Conservation (phyloP, 2,113 vertebrate species). For the Hepsetus odoe region DNA sequence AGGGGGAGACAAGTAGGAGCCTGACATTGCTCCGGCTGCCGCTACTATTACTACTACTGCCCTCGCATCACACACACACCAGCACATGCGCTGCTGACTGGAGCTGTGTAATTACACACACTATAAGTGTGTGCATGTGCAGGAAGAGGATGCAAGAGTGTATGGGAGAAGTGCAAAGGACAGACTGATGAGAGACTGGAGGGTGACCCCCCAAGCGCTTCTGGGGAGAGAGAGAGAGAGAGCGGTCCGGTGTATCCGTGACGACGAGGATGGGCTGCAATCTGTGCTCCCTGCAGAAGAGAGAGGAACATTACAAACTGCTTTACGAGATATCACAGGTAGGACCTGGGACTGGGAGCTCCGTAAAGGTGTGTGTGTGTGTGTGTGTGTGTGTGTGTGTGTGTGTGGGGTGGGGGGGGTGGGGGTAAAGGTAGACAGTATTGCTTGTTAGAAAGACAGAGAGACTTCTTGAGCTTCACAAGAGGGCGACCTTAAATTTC, state of each 20-base stretch:
- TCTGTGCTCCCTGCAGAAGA: slow-evolving; percentile 99
- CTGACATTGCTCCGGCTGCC: slow-evolving; percentile 74
- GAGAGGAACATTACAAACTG: slow-evolving; percentile 99
- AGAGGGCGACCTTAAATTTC: neutral
- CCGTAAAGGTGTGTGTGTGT: neutral
- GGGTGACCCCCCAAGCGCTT: slow-evolving; percentile 89
- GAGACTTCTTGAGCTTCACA: neutral
- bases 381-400: neutral
- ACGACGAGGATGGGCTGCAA: slow-evolving; percentile 98
- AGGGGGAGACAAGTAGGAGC: slow-evolving; percentile 60
- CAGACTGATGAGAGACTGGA: slow-evolving; percentile 96
- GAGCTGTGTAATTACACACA: slow-evolving; percentile 55
- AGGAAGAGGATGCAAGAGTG: neutral
- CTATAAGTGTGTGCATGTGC: slow-evolving; percentile 18
- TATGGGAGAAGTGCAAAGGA: slow-evolving; percentile 80
- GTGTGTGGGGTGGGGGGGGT: neutral
- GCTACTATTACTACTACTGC: slow-evolving; percentile 51
- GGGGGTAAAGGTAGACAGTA: neutral
- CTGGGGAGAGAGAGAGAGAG: slow-evolving; percentile 83
- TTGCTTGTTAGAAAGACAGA: neutral
- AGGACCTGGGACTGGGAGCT: slow-evolving; percentile 70
- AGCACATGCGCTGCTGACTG: slow-evolving; percentile 39
- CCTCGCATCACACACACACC: slow-evolving; percentile 25
- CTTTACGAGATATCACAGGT: slow-evolving; percentile 99
- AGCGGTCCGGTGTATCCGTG: slow-evolving; percentile 74